Conservation (phyloP, 2,888 invertebrate genomes). For the Macrophya alboannulata region DNA sequence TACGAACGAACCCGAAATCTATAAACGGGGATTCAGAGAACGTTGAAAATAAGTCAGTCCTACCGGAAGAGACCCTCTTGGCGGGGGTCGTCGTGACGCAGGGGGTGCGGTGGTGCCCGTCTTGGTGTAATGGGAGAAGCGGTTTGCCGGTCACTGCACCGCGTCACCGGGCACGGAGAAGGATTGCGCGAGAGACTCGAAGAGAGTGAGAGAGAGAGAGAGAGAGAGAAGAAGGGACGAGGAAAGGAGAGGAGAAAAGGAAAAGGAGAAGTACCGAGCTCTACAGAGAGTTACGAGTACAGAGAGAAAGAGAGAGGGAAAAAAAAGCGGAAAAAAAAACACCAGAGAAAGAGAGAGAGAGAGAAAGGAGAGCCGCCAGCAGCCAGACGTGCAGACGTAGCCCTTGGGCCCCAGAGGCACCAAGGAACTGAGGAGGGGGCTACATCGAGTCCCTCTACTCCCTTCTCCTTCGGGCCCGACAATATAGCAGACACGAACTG, state of each 20-base stretch:
- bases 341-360: constrained; percentile 1
- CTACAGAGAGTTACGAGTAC: constrained; percentile 33
- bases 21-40: neutral
- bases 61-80: constrained; percentile 40
- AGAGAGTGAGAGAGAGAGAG: neutral
- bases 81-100: constrained; percentile 40
- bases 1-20: neutral
- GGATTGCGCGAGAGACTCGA: constrained; percentile 21
- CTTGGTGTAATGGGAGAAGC: constrained; percentile 75
- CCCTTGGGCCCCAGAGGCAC: constrained; percentile 46
- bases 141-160: constrained; percentile 77
- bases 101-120: constrained; percentile 64
- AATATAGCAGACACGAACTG: neutral
- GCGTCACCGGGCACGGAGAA: constrained; percentile 69
- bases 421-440: constrained; percentile 16
- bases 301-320: constrained; percentile 31
- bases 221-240: neutral
- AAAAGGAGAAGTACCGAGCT: constrained; percentile 34
- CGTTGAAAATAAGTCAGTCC: neutral
- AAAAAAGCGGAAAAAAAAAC: neutral
- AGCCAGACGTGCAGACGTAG: constrained; percentile 52
- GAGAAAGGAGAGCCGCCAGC: constrained; percentile 12
- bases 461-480: constrained; percentile 32
- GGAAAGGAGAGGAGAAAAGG: neutral
- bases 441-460: constrained; percentile 14